Percentiles rank a stretch among this genome's conserved stretches.
Evolutionary conservation across 2,888 invertebrate species (phyloP).

Genomic region (Aromia moschata): DNA sequence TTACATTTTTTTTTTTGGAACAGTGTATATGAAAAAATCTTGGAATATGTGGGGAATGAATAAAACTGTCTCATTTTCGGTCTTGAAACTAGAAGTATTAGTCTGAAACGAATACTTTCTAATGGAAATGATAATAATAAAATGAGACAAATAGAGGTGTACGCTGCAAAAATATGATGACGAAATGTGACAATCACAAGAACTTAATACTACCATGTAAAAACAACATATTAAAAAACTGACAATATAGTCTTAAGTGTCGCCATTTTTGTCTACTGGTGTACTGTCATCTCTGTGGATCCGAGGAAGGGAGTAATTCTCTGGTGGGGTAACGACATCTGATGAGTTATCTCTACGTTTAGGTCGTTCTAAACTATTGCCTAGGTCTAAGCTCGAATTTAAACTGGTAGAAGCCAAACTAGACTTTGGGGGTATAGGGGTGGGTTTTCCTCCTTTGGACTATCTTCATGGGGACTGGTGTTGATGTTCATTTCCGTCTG

Average conservation of each 20-base stretch:
- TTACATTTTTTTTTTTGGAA: conserved; percentile 34
- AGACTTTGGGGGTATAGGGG: conserved; percentile 60
- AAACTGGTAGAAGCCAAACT: conserved; percentile 44
- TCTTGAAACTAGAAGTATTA: conserved; percentile 24
- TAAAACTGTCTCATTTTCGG: conserved; percentile 19
- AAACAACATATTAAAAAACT: conserved; percentile 29
- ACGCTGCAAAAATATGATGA: conserved; percentile 5
- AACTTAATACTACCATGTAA: conserved; percentile 24
- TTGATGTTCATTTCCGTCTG: conserved; percentile 61
- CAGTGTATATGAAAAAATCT: conserved; percentile 29
- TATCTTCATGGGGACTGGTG: conserved; percentile 53
- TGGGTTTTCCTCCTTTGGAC: conserved; percentile 57
- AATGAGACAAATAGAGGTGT: conserved; percentile 6
- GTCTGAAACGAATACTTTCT: neutral
- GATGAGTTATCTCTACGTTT: conserved; percentile 38
- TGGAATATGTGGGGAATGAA: conserved; percentile 40
- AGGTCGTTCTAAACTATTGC: conserved; percentile 48
- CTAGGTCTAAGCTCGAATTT: conserved; percentile 55
- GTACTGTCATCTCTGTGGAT: conserved; percentile 51
- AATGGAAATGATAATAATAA: neutral
- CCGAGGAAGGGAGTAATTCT: conserved; percentile 60
- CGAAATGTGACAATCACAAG: conserved; percentile 16
- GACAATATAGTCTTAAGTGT: conserved; percentile 16
- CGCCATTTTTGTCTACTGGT: conserved; percentile 13
- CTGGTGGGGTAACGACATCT: conserved; percentile 49